phyloP scores from a whole-genome alignment of 2,888 invertebrate genomes.

The Trissoscelio sp. region DNA sequence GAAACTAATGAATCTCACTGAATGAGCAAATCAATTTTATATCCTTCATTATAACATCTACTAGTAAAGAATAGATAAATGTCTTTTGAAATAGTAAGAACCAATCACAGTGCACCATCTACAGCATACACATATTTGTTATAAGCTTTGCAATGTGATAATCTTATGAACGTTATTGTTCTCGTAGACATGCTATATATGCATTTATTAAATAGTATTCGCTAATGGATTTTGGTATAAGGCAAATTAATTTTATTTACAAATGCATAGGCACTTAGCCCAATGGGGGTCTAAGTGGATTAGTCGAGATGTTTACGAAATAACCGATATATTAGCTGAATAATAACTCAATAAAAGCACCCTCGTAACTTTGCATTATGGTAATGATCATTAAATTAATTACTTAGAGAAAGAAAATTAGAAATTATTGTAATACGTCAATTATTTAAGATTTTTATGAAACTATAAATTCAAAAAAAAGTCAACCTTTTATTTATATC shows the following conservation, averaged over 20 bases:
- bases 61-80: too few species aligned
- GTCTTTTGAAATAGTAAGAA: too few species aligned
- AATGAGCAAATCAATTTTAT: too few species aligned
- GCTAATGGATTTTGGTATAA: background rate
- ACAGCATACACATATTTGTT: too few species aligned
- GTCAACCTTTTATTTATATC: background rate
- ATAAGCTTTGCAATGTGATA: too few species aligned
- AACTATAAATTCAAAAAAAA: too few species aligned
- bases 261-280: constrained; percentile 16
- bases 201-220: background rate
- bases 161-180: too few species aligned
- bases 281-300: constrained; percentile 23
- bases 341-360: constrained; percentile 31
- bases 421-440: background rate
- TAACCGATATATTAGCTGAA: constrained; percentile 4
- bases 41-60: too few species aligned
- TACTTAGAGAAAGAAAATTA: background rate
- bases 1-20: too few species aligned
- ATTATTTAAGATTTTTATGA: too few species aligned
- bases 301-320: constrained; percentile 15
- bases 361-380: constrained; percentile 13
- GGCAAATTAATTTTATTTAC: constrained; percentile 11
- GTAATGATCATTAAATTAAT: constrained; percentile 1
- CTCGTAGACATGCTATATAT: too few species aligned
- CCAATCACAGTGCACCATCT: too few species aligned